A percentile compares a stretch with the other conserved stretches of the same genome.
Evolutionary conservation across 1,140 invertebrate species (phyloP).

Genomic region (Forficula auricularia): DNA sequence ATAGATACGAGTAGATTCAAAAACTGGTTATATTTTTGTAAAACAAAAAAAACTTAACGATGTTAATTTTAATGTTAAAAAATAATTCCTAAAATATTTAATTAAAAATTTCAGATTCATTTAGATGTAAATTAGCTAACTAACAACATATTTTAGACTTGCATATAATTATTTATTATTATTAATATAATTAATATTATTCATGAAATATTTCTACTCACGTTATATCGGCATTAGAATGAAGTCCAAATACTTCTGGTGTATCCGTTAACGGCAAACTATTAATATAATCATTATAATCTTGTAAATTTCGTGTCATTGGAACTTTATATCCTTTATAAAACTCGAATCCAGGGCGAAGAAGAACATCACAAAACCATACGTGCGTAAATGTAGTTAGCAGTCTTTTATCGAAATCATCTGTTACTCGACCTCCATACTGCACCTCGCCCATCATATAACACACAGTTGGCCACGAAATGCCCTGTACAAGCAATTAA

Average conservation of each 20-base stretch:
- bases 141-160: too few species aligned
- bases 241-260: slow-evolving; percentile 91
- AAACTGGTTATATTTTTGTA: too few species aligned
- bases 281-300: slow-evolving; percentile 75
- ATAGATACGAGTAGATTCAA: too few species aligned
- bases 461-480: slow-evolving; percentile 92
- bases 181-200: too few species aligned
- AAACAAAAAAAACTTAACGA: too few species aligned
- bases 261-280: slow-evolving; percentile 69
- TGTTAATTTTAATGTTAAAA: too few species aligned
- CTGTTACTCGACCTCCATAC: slow-evolving; percentile 89
- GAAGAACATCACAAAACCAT: slow-evolving; percentile 75
- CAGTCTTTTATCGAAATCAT: slow-evolving; percentile 68
- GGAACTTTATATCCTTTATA: slow-evolving; percentile 78
- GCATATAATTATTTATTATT: too few species aligned
- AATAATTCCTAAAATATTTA: too few species aligned
- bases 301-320: slow-evolving; percentile 53
- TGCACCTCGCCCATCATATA: slow-evolving; percentile 97
- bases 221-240: slow-evolving; percentile 90
- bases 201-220: too few species aligned
- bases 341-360: slow-evolving; percentile 72
- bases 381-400: slow-evolving; percentile 36
- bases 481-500: slow-evolving; percentile 36
- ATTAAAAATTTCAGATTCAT: too few species aligned
- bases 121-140: too few species aligned